A percentile compares a stretch with the other conserved stretches of the same genome.
These are phyloP conservation scores for Anneissia japonica DNA, from an alignment of 35 echinoderm and acorn worm species.

Conservation along the genomic window DNA sequence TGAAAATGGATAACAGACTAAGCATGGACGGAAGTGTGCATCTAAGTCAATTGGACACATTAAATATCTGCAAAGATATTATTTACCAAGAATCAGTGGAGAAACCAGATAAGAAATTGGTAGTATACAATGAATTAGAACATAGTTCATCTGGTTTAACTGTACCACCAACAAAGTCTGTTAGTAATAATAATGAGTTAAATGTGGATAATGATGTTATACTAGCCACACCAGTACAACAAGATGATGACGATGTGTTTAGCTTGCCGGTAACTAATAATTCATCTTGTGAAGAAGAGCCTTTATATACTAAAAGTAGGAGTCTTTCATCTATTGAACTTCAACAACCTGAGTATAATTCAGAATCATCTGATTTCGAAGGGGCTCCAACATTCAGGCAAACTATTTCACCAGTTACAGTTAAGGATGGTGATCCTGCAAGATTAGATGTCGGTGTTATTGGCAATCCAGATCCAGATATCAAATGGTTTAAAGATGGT, in stretches of 20 bases:
- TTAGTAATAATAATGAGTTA: neutral
- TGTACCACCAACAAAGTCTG: neutral
- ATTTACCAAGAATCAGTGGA: neutral
- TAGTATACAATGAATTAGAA: neutral
- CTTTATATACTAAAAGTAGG: neutral
- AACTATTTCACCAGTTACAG: neutral
- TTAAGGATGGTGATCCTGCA: neutral
- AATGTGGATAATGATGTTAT: neutral
- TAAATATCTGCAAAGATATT: neutral
- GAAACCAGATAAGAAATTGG: neutral
- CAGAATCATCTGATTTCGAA: neutral
- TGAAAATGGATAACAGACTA: neutral
- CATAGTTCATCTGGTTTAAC: neutral
- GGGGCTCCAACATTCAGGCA: neutral
- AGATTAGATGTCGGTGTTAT: neutral
- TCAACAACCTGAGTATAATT: neutral
- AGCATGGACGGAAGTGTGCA: neutral
- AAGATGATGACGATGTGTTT: neutral
- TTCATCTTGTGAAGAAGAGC: neutral
- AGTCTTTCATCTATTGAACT: neutral
- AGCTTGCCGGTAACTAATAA: neutral
- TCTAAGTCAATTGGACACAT: neutral
- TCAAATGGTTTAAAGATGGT: slow-evolving; percentile 15
- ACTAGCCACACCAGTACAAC: neutral
- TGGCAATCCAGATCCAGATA: slow-evolving; percentile 5